Conservation (phyloP, 2,888 invertebrate species). For the Zygothrica quintamaculata region DNA sequence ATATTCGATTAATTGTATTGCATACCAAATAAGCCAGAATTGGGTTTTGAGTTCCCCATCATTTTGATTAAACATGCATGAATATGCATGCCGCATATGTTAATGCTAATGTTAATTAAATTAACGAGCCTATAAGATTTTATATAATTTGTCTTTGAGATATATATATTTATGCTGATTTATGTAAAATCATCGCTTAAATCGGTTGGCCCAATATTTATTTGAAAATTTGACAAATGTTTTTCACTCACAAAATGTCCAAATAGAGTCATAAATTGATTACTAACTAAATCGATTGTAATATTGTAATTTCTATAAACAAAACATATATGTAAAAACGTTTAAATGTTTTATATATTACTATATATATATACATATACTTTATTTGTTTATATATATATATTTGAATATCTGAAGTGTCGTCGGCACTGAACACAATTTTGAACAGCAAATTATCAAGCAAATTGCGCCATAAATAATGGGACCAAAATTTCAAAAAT, state of each 20-base stretch:
- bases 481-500: slow-evolving; percentile 43
- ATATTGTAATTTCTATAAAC: not conserved
- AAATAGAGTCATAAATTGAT: slow-evolving; percentile 42
- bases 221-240: slow-evolving; percentile 55
- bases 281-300: slow-evolving; percentile 21
- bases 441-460: slow-evolving; percentile 60
- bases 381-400: not conserved
- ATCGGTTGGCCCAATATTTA: slow-evolving; percentile 29
- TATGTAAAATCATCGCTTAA: slow-evolving; percentile 47
- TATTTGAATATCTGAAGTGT: slow-evolving; percentile 42
- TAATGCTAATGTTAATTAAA: slow-evolving; percentile 69
- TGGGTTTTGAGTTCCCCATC: slow-evolving; percentile 24
- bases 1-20: slow-evolving; percentile 56
- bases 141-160: slow-evolving; percentile 58
- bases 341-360: not conserved
- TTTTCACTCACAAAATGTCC: slow-evolving; percentile 47
- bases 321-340: too few species aligned
- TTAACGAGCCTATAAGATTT: slow-evolving; percentile 63
- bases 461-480: slow-evolving; percentile 67
- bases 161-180: slow-evolving; percentile 6
- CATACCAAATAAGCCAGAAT: slow-evolving; percentile 65
- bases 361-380: slow-evolving; percentile 4
- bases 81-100: slow-evolving; percentile 66
- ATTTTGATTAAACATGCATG: slow-evolving; percentile 72
- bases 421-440: slow-evolving; percentile 56